Percentiles rank a stretch among this genome's conserved stretches.
Evolutionary conservation across 2,113 vertebrate genomes (phyloP).

Genomic region (Neogobius melanostomus): DNA sequence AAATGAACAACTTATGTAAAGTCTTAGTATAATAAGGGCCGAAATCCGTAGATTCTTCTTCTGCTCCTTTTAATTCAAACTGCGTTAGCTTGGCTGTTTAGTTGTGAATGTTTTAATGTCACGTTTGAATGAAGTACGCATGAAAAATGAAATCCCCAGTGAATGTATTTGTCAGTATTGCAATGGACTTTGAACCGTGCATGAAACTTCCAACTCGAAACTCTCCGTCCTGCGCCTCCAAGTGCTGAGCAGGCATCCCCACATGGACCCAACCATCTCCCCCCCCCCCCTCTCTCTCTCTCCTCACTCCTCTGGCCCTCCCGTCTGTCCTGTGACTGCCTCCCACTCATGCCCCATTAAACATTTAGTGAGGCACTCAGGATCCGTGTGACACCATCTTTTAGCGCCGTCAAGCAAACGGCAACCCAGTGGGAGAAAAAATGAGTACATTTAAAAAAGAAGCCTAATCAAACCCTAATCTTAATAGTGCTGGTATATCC

Average conservation of each 20-base stretch:
- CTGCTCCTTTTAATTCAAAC: too few relatives aligned
- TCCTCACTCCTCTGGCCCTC: constrained; percentile 52
- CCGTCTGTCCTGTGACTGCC: constrained; percentile 63
- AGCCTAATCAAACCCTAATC: constrained; percentile 55
- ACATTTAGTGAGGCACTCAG: constrained; percentile 74
- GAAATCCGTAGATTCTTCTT: too few relatives aligned
- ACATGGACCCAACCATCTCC: constrained; percentile 27
- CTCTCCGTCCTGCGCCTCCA: constrained; percentile 32
- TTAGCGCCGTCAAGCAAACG: constrained; percentile 57
- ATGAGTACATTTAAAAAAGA: constrained; percentile 24
- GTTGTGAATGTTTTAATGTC: too few relatives aligned
- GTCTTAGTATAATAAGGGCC: too few relatives aligned
- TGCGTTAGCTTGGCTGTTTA: too few relatives aligned
- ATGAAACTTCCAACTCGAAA: constrained; percentile 6
- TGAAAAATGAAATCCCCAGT: too few relatives aligned
- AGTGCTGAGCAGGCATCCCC: constrained; percentile 50
- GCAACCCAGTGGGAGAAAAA: constrained; percentile 49
- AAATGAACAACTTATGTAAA: too few relatives aligned
- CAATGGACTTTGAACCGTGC: too few relatives aligned
- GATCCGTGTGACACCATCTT: constrained; percentile 70
- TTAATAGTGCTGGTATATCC: constrained; percentile 32
- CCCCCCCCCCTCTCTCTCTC: constrained; percentile 41
- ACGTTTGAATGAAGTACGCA: too few relatives aligned
- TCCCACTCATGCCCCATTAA: constrained; percentile 75
- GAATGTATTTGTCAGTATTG: too few relatives aligned